phyloP scores from a whole-genome alignment of 2,888 invertebrate genomes.

The Caenorhabditis imperialis region DNA sequence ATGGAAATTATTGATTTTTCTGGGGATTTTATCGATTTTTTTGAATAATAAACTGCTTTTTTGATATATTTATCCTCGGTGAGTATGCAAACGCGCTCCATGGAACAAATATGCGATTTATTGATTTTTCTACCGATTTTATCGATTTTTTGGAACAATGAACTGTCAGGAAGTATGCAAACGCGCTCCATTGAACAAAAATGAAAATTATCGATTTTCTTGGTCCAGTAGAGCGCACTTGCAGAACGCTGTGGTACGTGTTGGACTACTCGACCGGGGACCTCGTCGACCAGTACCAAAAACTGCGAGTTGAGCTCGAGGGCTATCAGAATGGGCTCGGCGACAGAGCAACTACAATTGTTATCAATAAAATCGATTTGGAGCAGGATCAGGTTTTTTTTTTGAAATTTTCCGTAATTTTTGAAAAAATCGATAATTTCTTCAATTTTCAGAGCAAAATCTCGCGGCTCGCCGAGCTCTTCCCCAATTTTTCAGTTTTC shows the following conservation, averaged over 20 bases:
- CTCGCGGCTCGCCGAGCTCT: slow-evolving; percentile 17
- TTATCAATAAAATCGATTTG: slow-evolving; percentile 75
- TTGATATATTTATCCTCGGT: too few species aligned
- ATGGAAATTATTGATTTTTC: too few species aligned
- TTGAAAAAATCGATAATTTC: too few species aligned
- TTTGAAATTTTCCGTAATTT: slow-evolving; percentile 1
- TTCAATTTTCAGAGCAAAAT: slow-evolving; percentile 39
- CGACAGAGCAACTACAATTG: slow-evolving; percentile 62
- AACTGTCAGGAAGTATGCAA: too few species aligned
- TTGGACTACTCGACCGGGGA: slow-evolving; percentile 69
- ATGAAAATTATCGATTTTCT: too few species aligned
- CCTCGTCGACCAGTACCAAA: slow-evolving; percentile 82
- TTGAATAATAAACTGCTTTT: too few species aligned
- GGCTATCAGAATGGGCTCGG: slow-evolving; percentile 65
- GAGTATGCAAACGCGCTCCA: too few species aligned
- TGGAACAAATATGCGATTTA: too few species aligned
- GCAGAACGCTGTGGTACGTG: slow-evolving; percentile 73
- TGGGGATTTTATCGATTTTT: too few species aligned
- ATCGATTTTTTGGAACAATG: not conserved
- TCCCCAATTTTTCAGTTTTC: slow-evolving; percentile 56
- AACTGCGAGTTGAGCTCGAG: slow-evolving; percentile 79
- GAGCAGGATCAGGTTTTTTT: not conserved
- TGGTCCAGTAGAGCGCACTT: too few species aligned
- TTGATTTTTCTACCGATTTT: slow-evolving; percentile 1
- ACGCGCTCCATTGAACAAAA: too few species aligned